phyloP scores from a whole-genome alignment of 2,888 invertebrate genomes.

The Iphiclides podalirius region DNA sequence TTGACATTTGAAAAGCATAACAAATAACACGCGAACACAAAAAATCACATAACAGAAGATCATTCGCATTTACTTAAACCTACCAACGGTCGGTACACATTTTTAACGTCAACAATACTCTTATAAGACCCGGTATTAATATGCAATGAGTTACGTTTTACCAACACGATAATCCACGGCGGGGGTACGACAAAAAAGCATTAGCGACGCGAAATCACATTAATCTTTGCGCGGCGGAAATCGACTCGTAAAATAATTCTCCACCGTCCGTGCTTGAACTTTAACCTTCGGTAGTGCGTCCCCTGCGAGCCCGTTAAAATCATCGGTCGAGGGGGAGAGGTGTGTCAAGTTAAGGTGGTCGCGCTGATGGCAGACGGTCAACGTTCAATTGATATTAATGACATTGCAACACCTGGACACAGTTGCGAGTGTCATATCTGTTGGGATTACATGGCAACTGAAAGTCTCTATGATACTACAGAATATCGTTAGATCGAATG shows the following conservation, averaged over 20 bases:
- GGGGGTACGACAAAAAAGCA: conserved; percentile 28
- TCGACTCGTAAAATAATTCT: conserved; percentile 69
- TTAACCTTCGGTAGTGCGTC: conserved; percentile 26
- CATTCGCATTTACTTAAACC: no score
- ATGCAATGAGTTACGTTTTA: conserved; percentile 1
- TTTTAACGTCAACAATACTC: conserved; percentile 7
- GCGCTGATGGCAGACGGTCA: conserved; percentile 57
- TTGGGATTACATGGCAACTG: conserved; percentile 51
- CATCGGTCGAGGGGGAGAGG: conserved; percentile 34
- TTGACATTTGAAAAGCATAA: background rate
- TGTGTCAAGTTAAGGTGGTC: conserved; percentile 44
- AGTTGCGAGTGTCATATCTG: conserved; percentile 43
- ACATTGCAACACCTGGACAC: conserved; percentile 68
- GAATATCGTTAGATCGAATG: background rate
- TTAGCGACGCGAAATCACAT: conserved; percentile 64
- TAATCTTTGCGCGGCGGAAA: conserved; percentile 59
- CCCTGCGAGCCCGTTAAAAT: conserved; percentile 25
- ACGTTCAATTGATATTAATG: conserved; percentile 77
- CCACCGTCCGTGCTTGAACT: conserved; percentile 43
- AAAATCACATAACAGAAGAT: no score
- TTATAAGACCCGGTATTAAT: background rate
- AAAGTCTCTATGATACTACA: background rate
- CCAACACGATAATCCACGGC: conserved; percentile 1
- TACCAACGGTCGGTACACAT: no score
- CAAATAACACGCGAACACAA: background rate